Conservation (phyloP, 2,888 invertebrate species). For the Harpalus rufipes region DNA sequence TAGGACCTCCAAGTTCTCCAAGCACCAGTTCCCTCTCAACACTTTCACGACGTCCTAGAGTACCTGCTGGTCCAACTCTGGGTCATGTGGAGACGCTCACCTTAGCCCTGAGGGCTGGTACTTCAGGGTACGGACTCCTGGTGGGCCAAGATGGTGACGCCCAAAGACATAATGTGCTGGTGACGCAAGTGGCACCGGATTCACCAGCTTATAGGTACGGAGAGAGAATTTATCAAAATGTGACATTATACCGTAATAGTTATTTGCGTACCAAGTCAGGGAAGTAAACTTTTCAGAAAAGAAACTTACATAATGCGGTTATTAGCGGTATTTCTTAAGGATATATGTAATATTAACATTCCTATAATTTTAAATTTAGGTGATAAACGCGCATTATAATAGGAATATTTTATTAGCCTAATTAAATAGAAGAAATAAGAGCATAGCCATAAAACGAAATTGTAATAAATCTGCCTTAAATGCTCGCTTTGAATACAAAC, state of each 20-base stretch:
- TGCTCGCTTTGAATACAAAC: not conserved
- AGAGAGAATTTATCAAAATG: not conserved
- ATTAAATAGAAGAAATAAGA: not conserved
- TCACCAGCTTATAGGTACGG: slow-evolving; percentile 82
- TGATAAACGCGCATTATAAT: not conserved
- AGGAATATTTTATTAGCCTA: not conserved
- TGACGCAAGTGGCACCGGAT: slow-evolving; percentile 79
- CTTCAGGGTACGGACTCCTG: slow-evolving; percentile 78
- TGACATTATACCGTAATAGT: no score
- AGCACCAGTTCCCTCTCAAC: slow-evolving; percentile 79
- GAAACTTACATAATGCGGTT: no score
- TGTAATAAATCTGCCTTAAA: not conserved
- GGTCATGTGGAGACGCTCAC: slow-evolving; percentile 79
- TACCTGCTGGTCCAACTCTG: not conserved
- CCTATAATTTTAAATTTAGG: no score
- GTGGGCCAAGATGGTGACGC: slow-evolving; percentile 77
- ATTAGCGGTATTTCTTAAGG: no score
- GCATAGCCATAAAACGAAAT: not conserved
- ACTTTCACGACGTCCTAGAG: slow-evolving; percentile 76
- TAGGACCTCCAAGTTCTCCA: slow-evolving; percentile 77
- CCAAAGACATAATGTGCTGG: slow-evolving; percentile 75
- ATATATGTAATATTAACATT: no score
- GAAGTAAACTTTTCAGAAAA: no score
- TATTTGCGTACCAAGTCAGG: no score
- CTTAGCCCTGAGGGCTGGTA: slow-evolving; percentile 78